Base-by-base conservation (phyloP, 2,797 vertebrate genomes). In the Premnoplex brunnescens region DNA sequence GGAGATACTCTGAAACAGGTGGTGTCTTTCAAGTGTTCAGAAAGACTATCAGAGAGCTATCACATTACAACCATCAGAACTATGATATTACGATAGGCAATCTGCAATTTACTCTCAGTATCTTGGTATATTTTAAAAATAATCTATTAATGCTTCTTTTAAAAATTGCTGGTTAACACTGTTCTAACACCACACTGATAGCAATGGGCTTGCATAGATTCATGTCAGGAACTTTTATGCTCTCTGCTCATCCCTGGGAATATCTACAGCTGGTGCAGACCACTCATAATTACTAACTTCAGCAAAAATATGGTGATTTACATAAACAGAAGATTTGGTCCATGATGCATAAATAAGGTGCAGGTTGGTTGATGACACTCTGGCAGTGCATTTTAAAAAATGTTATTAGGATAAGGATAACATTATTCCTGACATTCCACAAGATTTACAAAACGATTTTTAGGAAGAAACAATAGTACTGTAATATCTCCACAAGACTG, bases 251-350 rank as follows among this genome's bases (percentile, higher is more conserved):
- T 86, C 55, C 52, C 74, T 89, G 77, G 77, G 83, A 92, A 72
- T 81, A 92, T n/a, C 74, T 83, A 91, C 85, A 94, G 74, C 71
- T 94, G 89, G 74, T 48, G 93, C 3, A 75, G 86, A 67, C 56
- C 48, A 76, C 32, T 64, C 54, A 63, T 30, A 84, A 55, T 54
- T 69, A 78, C 55, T 69, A 91, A 76, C 79, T 95, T 96, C 79
- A 96, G 85, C 43, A 95, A 91, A 94, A 96, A 80, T 36, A 55
- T 4, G 37, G 51, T 74, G 34, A 76, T 93, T 95, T 88, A 79
- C 39, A 78, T 66, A 83, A 96, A 77, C 62, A 84, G 75, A 83
- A 89, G 24, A 91, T 66, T 51, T 75, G 66, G 51, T 41, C 32
- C 51, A 63, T 0, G 0, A 74, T 32, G 69, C 74, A 39, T 44